Evolutionary conservation across 1,140 invertebrate genomes (phyloP), one percentile per base, ranked within the genome.

Genomic region (Homarus americanus): DNA sequence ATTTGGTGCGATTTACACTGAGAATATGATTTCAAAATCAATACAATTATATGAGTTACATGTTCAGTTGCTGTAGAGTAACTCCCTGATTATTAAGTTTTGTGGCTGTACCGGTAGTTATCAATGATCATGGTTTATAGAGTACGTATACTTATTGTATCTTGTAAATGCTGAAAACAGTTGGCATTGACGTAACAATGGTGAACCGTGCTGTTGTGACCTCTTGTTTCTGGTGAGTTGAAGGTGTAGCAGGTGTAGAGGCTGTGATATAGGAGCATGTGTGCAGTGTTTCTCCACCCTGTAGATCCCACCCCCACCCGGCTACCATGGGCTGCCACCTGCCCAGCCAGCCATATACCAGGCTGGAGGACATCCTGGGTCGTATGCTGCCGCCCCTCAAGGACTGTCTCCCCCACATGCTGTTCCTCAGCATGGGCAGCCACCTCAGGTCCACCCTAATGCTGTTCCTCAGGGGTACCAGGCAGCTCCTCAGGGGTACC

Each of bases 281-380:
- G 72, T 78, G 72, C 44, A 58, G 73, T 78, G 73, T 87, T 78
- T 87, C 84, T 78, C 36, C 82, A 69, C 82, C 82, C 49, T 76
- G 69, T 91, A 93, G 85, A 91, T 93, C 58, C 85, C 92, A 76
- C 87, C 91, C 84, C 87, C 88, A 20, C 86, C 91, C 76, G 92
- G 91, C n/a, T 91, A 91, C 66, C 73, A 91, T 82, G 91, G 91
- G 34, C 44, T 32, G 49, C 69, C 78, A 28, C 75, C 69, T 20
- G 72, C 53, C 69, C 92, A 93, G 44, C 91, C 90, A 63, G 92
- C 93, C 82, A 49, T 85, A n/a, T 90, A 90, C 72, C 79, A 90
- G 20, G 88, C 80, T 58, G 88, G 69, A 12, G 80, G 80, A 32
- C 80, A 90, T 28, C 91, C 84, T 66, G 84, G 88, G n/a, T 83